A percentile compares a stretch with the other conserved stretches of the same genome.
phyloP scores from a whole-genome alignment of 2,888 invertebrate species.

The Seira ritae region DNA sequence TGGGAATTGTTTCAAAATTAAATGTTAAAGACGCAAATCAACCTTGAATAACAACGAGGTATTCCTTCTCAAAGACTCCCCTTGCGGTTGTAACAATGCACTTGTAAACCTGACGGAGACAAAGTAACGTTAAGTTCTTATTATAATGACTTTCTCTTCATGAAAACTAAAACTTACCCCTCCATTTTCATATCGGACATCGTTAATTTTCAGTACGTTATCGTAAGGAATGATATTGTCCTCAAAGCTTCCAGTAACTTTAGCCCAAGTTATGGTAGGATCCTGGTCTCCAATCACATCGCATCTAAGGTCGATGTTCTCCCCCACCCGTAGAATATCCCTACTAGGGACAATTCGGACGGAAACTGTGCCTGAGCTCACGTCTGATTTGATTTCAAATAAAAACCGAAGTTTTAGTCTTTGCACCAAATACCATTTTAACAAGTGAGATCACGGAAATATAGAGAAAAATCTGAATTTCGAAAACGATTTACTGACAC shows the following conservation, averaged over 20 bases:
- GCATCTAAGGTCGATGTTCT: constrained; percentile 82
- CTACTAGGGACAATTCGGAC: constrained; percentile 76
- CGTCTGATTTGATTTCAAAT: constrained; percentile 13
- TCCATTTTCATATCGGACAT: constrained; percentile 80
- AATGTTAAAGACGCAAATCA: too few relatives aligned
- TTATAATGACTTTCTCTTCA: not conserved
- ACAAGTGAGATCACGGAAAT: constrained; percentile 2
- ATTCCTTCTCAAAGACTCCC: constrained; percentile 79
- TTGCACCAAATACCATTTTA: not conserved
- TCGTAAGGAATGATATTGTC: constrained; percentile 80
- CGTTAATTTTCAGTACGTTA: constrained; percentile 79
- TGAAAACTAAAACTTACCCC: constrained; percentile 76
- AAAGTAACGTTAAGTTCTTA: not conserved
- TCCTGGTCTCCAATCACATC: constrained; percentile 78
- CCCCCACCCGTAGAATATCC: constrained; percentile 79
- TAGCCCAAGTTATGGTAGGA: constrained; percentile 81
- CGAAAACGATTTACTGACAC: not conserved
- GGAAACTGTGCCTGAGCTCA: constrained; percentile 71
- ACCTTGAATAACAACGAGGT: constrained; percentile 80
- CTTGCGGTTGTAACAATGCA: constrained; percentile 80
- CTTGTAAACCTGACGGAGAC: constrained; percentile 77
- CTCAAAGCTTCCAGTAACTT: constrained; percentile 78
- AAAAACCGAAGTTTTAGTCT: not conserved
- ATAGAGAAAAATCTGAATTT: not conserved
- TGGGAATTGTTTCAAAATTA: not conserved